phyloP scores from a whole-genome alignment of 1,140 invertebrate species.

The Nasonia vitripennis region DNA sequence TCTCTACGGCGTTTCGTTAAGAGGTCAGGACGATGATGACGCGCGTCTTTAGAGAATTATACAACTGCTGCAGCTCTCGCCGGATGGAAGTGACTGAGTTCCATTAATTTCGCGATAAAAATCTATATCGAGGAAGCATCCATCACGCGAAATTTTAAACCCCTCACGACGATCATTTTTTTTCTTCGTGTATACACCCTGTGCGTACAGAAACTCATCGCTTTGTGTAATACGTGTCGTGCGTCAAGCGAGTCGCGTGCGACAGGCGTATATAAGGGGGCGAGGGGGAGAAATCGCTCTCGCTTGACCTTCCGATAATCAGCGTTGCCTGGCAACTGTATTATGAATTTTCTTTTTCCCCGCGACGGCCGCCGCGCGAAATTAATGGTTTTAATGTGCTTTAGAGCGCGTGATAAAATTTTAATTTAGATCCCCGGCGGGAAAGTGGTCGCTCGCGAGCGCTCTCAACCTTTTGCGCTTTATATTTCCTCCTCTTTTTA shows the following conservation, averaged over 20 bases:
- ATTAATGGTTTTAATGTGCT: neutral
- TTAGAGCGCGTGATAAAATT: neutral
- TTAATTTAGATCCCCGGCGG: neutral
- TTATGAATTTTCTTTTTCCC: neutral
- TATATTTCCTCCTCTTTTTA: neutral
- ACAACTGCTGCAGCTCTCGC: too few relatives aligned
- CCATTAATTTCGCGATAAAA: neutral
- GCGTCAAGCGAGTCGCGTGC: neutral
- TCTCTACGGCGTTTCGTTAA: slow-evolving; percentile 30
- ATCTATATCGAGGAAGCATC: neutral
- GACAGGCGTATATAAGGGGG: neutral
- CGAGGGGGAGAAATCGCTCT: neutral
- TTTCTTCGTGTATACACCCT: too few relatives aligned
- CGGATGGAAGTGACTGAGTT: too few relatives aligned
- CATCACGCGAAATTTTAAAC: neutral
- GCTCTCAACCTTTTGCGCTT: neutral
- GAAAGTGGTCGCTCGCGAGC: neutral
- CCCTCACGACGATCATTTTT: neutral
- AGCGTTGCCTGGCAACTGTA: neutral
- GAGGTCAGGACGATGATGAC: too few relatives aligned
- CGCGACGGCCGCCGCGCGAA: neutral
- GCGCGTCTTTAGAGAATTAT: too few relatives aligned
- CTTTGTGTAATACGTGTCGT: neutral
- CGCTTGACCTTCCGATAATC: slow-evolving; percentile 3
- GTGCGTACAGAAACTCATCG: neutral